These are phyloP conservation scores for Stomatorhinus ivindoensis DNA, from an alignment of 2,113 vertebrate genomes.

Conservation along the genomic window DNA sequence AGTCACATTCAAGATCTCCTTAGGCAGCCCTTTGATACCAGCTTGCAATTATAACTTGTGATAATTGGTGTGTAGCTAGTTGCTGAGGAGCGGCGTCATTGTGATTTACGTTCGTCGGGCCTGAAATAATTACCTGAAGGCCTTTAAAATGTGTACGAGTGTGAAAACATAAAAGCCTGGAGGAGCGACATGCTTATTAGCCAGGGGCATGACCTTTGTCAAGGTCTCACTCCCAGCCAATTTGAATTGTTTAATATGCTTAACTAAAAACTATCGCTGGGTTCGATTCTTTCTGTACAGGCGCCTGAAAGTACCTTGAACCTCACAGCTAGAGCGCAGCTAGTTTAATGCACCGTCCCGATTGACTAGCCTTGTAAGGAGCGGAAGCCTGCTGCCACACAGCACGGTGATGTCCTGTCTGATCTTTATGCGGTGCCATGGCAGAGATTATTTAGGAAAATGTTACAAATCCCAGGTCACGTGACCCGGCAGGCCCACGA, in stretches of 20 bases:
- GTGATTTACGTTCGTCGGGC: background rate
- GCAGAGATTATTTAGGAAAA: constrained; percentile 12
- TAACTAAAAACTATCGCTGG: background rate
- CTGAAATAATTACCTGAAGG: background rate
- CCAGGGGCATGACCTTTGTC: background rate
- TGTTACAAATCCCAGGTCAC: background rate
- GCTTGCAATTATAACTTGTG: background rate
- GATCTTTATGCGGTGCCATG: background rate
- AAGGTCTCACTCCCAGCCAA: background rate
- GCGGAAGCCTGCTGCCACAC: background rate
- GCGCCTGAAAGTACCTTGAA: background rate
- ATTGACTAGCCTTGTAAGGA: background rate
- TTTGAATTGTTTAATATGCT: background rate
- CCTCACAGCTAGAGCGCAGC: background rate
- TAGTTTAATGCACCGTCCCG: background rate
- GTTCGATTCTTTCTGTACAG: background rate
- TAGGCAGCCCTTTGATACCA: background rate
- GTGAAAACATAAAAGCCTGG: background rate
- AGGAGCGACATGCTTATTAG: background rate
- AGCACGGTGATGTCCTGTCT: background rate
- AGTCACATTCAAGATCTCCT: background rate
- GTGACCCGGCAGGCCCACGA: background rate
- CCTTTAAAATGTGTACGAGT: background rate
- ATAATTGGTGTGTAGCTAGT: background rate
- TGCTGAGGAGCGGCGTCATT: background rate